Conservation (phyloP, 2,113 vertebrate species). For the Notiomystis cincta region DNA sequence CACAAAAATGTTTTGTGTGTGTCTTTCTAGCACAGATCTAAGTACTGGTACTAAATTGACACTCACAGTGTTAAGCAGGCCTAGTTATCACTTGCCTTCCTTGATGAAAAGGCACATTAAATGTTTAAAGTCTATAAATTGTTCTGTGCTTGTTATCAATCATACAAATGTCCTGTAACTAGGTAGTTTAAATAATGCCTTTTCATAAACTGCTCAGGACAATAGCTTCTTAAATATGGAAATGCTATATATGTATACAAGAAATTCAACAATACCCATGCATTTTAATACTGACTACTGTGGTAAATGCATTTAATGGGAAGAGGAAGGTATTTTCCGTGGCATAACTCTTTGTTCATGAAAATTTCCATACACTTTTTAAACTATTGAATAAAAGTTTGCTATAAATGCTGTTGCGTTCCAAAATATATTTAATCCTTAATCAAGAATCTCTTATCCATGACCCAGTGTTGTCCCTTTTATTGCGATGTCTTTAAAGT, state of each 20-base stretch:
- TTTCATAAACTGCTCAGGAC: constrained; percentile 52
- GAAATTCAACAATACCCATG: not conserved
- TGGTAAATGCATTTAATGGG: constrained; percentile 1
- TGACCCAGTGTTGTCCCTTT: not conserved
- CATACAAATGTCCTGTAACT: constrained; percentile 43
- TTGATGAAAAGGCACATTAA: constrained; percentile 64
- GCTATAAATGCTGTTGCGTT: constrained; percentile 50
- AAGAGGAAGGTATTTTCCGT: constrained; percentile 9
- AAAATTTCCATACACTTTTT: constrained; percentile 49
- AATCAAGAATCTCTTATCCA: not conserved
- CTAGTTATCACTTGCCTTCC: constrained; percentile 32
- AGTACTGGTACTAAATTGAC: constrained; percentile 53
- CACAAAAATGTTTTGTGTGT: not conserved
- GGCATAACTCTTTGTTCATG: constrained; percentile 33
- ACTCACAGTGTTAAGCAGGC: constrained; percentile 17
- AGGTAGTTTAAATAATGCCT: constrained; percentile 18
- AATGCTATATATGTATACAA: constrained; percentile 6
- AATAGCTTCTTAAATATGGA: constrained; percentile 9
- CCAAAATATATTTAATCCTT: constrained; percentile 41
- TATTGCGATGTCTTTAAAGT: not conserved
- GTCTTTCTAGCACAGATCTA: constrained; percentile 24
- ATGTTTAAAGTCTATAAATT: constrained; percentile 46
- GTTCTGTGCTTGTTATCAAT: constrained; percentile 59
- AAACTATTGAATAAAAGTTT: constrained; percentile 66
- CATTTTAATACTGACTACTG: constrained; percentile 38